Evolutionary conservation across 2,888 invertebrate genomes (phyloP).

Genomic region (Perithous albicinctus): DNA sequence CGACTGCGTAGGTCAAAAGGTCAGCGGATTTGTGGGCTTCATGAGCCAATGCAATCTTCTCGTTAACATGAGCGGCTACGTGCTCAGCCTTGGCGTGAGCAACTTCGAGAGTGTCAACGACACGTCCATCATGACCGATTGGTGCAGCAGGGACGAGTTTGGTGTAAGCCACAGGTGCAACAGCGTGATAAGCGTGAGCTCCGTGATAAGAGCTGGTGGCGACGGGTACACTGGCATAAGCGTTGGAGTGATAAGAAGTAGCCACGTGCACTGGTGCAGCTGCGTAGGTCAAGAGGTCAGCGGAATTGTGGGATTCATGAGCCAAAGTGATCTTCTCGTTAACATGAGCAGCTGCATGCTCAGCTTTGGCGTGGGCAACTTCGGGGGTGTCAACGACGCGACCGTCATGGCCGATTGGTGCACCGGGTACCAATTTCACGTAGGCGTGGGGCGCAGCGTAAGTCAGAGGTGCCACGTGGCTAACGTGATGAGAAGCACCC

Average conservation of each 20-base stretch:
- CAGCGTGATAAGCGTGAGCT: constrained; percentile 57
- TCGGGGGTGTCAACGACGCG: constrained; percentile 76
- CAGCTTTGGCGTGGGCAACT: constrained; percentile 74
- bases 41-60: constrained; percentile 70
- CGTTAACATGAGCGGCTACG: constrained; percentile 75
- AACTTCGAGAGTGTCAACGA: constrained; percentile 76
- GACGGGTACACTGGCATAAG: constrained; percentile 38
- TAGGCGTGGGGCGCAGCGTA: constrained; percentile 45
- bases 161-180: constrained; percentile 60
- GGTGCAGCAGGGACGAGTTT: constrained; percentile 69
- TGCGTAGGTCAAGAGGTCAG: constrained; percentile 33
- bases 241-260: constrained; percentile 35
- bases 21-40: constrained; percentile 62
- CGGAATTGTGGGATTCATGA: constrained; percentile 59
- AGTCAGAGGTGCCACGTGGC: constrained; percentile 45
- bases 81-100: constrained; percentile 75
- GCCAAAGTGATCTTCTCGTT: constrained; percentile 69
- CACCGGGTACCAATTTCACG: constrained; percentile 60
- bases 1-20: constrained; percentile 19
- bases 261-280: constrained; percentile 37
- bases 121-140: constrained; percentile 73
- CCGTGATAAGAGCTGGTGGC: constrained; percentile 36
- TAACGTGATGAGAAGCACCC: constrained; percentile 28
- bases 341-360: constrained; percentile 76
- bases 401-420: constrained; percentile 71